Conservation (phyloP, 2,797 vertebrate genomes). For the Monodelphis domestica region DNA sequence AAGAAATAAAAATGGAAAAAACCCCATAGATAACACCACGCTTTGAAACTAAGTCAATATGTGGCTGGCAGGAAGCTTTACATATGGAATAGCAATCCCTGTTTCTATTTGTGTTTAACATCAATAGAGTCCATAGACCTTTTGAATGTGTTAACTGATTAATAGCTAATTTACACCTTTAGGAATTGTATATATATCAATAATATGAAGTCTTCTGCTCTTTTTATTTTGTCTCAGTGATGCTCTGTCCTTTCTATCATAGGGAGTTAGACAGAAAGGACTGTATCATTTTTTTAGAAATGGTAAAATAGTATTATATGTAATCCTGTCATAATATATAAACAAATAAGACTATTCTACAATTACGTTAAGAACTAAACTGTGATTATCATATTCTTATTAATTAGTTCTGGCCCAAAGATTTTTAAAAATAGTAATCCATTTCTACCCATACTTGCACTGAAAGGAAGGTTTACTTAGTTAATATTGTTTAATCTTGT, state of each 20-base stretch:
- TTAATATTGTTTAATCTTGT: background rate
- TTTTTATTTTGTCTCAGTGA: constrained; percentile 1
- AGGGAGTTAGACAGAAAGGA: constrained; percentile 17
- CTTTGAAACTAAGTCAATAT: background rate
- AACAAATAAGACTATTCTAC: background rate
- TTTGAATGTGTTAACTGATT: background rate
- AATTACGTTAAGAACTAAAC: background rate
- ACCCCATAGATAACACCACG: background rate
- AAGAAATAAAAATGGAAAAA: background rate
- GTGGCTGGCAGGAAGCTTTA: background rate
- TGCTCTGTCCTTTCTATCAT: background rate
- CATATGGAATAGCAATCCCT: background rate
- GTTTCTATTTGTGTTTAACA: background rate
- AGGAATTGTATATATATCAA: background rate
- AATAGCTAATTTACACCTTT: background rate
- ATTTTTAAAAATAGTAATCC: background rate
- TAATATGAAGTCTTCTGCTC: background rate
- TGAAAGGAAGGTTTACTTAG: background rate
- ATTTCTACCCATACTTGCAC: background rate
- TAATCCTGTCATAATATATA: background rate
- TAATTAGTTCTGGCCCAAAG: background rate
- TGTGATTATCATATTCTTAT: background rate
- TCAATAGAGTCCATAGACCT: background rate
- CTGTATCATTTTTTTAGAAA: background rate
- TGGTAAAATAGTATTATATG: background rate